Evolutionary conservation across 2,888 invertebrate species (phyloP).

Genomic region (Dynastes maya): DNA sequence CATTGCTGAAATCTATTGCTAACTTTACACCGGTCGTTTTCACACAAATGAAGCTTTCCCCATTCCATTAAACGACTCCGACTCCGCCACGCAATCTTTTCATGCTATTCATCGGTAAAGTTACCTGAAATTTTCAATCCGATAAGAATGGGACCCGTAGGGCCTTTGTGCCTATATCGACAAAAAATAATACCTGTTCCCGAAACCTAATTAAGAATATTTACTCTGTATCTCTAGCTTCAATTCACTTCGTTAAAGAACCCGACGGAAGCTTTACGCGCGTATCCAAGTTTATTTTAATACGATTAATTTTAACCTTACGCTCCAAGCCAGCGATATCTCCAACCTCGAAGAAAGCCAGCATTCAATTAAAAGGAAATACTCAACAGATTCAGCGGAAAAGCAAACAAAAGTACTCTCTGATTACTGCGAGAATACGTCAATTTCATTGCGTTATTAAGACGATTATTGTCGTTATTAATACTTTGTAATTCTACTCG

Average conservation of each 20-base stretch:
- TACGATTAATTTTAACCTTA: constrained; percentile 41
- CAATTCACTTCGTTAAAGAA: constrained; percentile 18
- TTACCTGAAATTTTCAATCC: no score
- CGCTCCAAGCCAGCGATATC: constrained; percentile 25
- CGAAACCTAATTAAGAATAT: neutral
- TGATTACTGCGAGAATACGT: constrained; percentile 2
- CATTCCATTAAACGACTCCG: no score
- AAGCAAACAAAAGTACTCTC: neutral
- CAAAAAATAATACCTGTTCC: no score
- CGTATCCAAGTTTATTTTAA: constrained; percentile 34
- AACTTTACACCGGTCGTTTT: no score
- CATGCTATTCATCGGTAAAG: no score
- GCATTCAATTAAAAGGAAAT: constrained; percentile 28
- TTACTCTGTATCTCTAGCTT: neutral
- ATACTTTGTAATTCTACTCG: neutral
- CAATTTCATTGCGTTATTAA: neutral
- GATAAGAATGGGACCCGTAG: no score
- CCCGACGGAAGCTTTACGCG: neutral
- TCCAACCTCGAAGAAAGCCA: constrained; percentile 22
- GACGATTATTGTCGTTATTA: neutral
- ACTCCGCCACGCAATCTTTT: no score
- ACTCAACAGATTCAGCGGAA: constrained; percentile 6
- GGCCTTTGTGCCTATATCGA: no score
- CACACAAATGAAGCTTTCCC: no score
- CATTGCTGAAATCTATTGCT: no score